phyloP scores from a whole-genome alignment of 35 echinoderm and acorn worm genomes.

The Ptychodera flava region DNA sequence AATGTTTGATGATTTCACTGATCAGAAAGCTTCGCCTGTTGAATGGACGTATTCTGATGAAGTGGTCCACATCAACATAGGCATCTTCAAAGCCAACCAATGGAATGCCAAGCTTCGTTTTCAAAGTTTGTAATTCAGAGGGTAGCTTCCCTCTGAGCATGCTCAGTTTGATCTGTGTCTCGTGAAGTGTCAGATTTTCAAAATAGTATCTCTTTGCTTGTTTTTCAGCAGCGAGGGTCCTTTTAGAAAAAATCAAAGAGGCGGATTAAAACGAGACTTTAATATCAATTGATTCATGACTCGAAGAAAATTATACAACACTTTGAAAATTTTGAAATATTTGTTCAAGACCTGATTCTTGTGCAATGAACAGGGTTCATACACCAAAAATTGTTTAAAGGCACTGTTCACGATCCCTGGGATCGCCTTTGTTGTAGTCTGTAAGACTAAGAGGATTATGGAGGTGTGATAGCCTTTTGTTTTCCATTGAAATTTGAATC shows the following conservation, averaged over 20 bases:
- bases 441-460: too few relatives aligned
- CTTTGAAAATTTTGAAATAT: too few relatives aligned
- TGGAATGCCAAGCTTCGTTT: constrained; percentile 46
- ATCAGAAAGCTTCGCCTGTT: constrained; percentile 76
- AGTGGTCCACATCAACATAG: constrained; percentile 76
- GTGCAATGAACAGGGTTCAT: too few relatives aligned
- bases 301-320: too few relatives aligned
- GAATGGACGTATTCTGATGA: constrained; percentile 73
- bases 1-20: constrained; percentile 65
- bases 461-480: too few relatives aligned
- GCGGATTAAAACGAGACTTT: too few relatives aligned
- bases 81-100: constrained; percentile 94
- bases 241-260: constrained; percentile 9
- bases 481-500: too few relatives aligned
- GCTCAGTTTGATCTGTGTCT: constrained; percentile 62
- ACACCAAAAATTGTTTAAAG: too few relatives aligned
- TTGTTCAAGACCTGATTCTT: too few relatives aligned
- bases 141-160: constrained; percentile 72
- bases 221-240: constrained; percentile 30
- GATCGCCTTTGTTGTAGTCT: too few relatives aligned
- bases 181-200: constrained; percentile 72
- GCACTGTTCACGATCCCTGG: too few relatives aligned
- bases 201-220: constrained; percentile 72
- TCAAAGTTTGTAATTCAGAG: constrained; percentile 41
- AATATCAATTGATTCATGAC: too few relatives aligned